Conservation (phyloP, 2,797 vertebrate genomes). For the Macropus fuliginosus region DNA sequence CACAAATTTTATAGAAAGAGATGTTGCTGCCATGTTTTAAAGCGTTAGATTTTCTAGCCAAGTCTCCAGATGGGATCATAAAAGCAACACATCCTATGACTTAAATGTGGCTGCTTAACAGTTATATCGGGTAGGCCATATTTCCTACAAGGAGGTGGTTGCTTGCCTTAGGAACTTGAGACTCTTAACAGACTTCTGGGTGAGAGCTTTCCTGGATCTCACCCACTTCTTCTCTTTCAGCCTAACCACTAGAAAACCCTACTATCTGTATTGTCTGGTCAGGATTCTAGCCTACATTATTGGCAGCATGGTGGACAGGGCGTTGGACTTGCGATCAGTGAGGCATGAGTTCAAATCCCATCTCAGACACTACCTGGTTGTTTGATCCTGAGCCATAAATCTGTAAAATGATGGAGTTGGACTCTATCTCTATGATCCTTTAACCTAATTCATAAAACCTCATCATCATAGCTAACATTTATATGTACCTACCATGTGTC, state of each 20-base stretch:
- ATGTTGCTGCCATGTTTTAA: conserved; percentile 81
- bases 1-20: conserved; percentile 81
- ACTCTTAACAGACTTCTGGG: conserved; percentile 82
- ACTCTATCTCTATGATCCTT: not conserved
- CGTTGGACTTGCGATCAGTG: not conserved
- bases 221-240: conserved; percentile 73
- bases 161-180: conserved; percentile 82
- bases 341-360: not conserved
- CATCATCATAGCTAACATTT: not conserved
- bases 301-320: not conserved
- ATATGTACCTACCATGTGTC: not conserved
- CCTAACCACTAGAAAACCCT: conserved; percentile 70
- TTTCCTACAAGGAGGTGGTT: conserved; percentile 82
- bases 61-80: conserved; percentile 82
- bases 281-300: not conserved
- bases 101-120: conserved; percentile 83
- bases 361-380: not conserved
- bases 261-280: not conserved
- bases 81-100: conserved; percentile 82
- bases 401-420: not conserved
- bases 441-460: not conserved
- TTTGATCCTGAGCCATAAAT: not conserved
- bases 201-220: conserved; percentile 80
- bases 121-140: conserved; percentile 84
- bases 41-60: conserved; percentile 78